Conservation (phyloP, 1,140 invertebrate genomes). For the Chironomus tepperi region DNA sequence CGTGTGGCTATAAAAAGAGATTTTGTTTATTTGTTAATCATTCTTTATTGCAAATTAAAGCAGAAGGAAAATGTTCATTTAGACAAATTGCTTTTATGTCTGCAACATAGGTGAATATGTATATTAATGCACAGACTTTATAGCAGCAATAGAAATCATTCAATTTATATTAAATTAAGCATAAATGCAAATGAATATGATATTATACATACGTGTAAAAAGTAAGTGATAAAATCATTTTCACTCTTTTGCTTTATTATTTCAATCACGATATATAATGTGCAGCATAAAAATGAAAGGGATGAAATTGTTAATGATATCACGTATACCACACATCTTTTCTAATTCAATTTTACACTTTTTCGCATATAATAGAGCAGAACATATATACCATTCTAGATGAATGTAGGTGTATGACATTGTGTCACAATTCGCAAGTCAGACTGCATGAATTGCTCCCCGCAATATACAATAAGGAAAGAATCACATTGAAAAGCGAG, state of each 20-base stretch:
- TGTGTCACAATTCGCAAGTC: background rate
- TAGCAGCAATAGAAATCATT: background rate
- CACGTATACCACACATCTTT: conserved; percentile 1
- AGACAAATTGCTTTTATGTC: too few species aligned
- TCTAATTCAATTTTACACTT: background rate
- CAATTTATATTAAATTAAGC: conserved; percentile 3
- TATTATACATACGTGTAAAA: background rate
- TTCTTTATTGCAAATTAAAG: too few species aligned
- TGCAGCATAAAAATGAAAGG: background rate
- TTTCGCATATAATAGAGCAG: background rate
- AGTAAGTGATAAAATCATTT: conserved; percentile 20
- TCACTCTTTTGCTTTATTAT: conserved; percentile 1
- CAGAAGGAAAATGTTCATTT: too few species aligned
- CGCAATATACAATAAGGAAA: background rate
- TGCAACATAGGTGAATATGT: too few species aligned
- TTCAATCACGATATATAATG: conserved; percentile 5
- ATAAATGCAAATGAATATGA: background rate
- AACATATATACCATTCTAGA: too few species aligned
- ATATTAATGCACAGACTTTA: background rate
- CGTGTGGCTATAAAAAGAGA: too few species aligned
- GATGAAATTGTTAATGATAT: conserved; percentile 10
- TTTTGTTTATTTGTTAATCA: too few species aligned
- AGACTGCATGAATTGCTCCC: background rate
- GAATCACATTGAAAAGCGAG: background rate
- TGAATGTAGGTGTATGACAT: background rate